Evolutionary conservation across 2,888 invertebrate species (phyloP), one percentile per base, ranked within the genome.

Genomic region (Escarpia spicata): DNA sequence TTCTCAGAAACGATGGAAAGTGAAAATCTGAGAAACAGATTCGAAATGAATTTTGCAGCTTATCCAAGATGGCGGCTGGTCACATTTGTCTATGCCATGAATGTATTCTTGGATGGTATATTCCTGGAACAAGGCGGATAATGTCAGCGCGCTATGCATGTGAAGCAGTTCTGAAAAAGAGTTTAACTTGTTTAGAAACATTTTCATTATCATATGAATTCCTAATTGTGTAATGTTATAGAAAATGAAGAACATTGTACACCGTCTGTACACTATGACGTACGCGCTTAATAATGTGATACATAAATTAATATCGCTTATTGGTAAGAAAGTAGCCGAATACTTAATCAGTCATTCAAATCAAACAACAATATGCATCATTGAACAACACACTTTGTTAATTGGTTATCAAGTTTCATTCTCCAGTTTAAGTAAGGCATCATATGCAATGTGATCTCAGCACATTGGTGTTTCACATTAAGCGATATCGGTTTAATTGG

Each of bases 91-190:
- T 26, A 75, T 75, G 75, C 26, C 19, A n/a, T 8, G 75, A 19
- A 75, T 75, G 75, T 75, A 75, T 75, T 75, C 75, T 4, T 75
- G 75, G 75, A 75, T 75, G 75, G 75, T 75, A 75, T 75, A 75
- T 75, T 75, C 75, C 75, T 75, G 75, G 75, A 75, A 75, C 75
- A 75, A 75, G 75, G n/a, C 75, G 2, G 75, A 26, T n/a, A 75
- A 26, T 26, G 3, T 26, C 75, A n/a, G 75, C 75, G 60, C 60
- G 75, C 75, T 26, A 75, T 26, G n/a, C 75, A 26, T 26, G 19
- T 26, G 75, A 26, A 75, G 2, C 19, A 26, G 26, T n/a, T 26
- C 75, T 75, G n/a, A 75, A 75, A 26, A 75, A 15, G 19, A 75
- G 75, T 75, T 75, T 75, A 75, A 75, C 75, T 75, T 26, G n/a